A percentile compares a stretch with the other conserved stretches of the same genome.
Evolutionary conservation across 2,113 vertebrate species (phyloP).

Genomic region (Lasiurus cinereus): DNA sequence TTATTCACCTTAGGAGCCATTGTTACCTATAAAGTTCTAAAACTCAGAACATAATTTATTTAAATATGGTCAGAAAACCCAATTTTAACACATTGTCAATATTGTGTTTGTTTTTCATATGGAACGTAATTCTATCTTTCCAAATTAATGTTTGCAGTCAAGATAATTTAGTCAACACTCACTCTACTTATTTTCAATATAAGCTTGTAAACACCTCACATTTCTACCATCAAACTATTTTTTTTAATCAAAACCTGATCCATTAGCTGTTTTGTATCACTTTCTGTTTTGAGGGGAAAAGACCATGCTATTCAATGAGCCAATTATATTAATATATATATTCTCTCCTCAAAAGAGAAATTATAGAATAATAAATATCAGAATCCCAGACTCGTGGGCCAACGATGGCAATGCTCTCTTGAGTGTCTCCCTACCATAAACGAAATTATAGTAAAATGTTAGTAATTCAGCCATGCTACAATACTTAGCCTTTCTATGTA

Average conservation of each 20-base stretch:
- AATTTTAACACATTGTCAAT: slow-evolving; percentile 46
- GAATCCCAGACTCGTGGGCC: background rate
- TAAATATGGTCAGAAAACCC: slow-evolving; percentile 17
- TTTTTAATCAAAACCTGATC: background rate
- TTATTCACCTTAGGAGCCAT: background rate
- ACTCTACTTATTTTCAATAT: background rate
- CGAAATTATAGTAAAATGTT: background rate
- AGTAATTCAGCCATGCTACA: background rate
- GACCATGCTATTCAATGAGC: background rate
- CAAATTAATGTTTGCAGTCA: slow-evolving; percentile 28
- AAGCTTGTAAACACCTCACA: background rate
- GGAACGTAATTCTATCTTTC: background rate
- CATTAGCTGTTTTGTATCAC: background rate
- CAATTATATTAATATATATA: background rate
- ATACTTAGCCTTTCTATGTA: background rate
- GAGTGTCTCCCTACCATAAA: background rate
- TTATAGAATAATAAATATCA: slow-evolving; percentile 14
- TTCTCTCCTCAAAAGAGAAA: background rate
- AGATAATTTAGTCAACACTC: background rate
- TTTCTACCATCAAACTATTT: background rate
- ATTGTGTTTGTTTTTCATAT: slow-evolving; percentile 16
- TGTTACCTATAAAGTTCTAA: background rate
- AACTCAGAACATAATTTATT: background rate
- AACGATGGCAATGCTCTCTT: background rate
- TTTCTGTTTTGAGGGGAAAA: slow-evolving; percentile 34